phyloP scores from a whole-genome alignment of 1,140 invertebrate genomes.

The Mercenaria mercenaria region DNA sequence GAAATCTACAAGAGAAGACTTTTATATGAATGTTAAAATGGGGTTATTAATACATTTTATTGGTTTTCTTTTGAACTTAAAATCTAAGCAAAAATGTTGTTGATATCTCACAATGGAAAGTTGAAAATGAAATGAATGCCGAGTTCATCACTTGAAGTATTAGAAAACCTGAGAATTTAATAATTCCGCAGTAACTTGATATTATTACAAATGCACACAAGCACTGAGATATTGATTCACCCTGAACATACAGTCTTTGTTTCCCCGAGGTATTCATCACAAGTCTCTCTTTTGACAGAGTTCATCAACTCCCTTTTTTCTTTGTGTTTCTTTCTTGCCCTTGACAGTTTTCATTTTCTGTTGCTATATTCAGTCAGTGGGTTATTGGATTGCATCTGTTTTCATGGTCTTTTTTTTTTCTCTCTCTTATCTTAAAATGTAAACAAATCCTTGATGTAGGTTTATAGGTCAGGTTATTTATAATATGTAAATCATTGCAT shows the following conservation, averaged over 20 bases:
- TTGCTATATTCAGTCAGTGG: background rate
- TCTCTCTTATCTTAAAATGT: background rate
- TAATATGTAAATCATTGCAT: background rate
- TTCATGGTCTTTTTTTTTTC: background rate
- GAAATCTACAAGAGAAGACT: too few relatives aligned
- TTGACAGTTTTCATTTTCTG: background rate
- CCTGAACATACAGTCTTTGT: background rate
- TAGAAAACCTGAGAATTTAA: background rate
- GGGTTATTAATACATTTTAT: too few relatives aligned
- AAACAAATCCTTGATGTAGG: background rate
- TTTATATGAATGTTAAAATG: too few relatives aligned
- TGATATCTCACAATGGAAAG: too few relatives aligned
- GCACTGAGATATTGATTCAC: too few relatives aligned
- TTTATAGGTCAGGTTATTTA: background rate
- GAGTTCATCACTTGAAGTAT: background rate
- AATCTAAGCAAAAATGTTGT: too few relatives aligned
- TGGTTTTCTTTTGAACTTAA: too few relatives aligned
- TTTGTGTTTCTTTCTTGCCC: background rate
- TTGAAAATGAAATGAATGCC: too few relatives aligned
- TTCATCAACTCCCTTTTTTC: background rate
- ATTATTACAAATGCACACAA: too few relatives aligned
- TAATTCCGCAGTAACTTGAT: background rate
- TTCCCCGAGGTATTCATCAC: background rate
- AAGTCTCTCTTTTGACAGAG: slow-evolving; percentile 8
- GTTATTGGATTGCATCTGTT: background rate